Base-by-base conservation (phyloP, 2,797 vertebrate species). In the Dryobates pubescens region DNA sequence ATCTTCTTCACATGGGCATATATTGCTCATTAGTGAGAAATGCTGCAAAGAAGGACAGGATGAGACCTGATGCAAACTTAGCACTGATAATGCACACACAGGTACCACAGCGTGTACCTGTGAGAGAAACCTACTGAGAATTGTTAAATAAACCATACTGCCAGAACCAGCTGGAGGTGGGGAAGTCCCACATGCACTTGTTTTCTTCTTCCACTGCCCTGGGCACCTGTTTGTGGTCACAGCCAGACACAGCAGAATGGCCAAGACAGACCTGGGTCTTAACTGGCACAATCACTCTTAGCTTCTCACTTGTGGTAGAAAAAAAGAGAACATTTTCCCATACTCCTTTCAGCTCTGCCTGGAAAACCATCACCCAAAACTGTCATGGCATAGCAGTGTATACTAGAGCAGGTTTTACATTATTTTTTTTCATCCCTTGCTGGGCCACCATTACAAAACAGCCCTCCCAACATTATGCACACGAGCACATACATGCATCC, bases 181-280 rank as follows among this genome's bases (percentile, higher is more conserved):
- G 17, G 9, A 82, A 79, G 22, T 19, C 78, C 17, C 34, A 53
- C 4, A 23, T 0, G 0, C 15, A 29, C 11, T 38, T 49, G 13
- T 11, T 69, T 56, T 83, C 29, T 76, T 63, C 43, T 53, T 71
- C 24, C 27, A 32, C 47, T 54, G 61, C 38, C 73, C 51, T 18
- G 22, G 43, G 38, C 30, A 78, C 15, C 45, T n/a, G 13, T 45
- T 76, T 17, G 49, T 72, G 61, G 45, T 30, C 63, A 43, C 1
- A 82, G 51, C 0, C 23, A 27, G 51, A 72, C 54, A 59, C 13
- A 43, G 26, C 15, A 49, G 5, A 70, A 29, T 3, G 15, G 17
- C 38, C 54, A 82, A 63, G 65, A 69, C 3, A 7, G 45, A 86
- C 14, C 10, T 27, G 51, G 23, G 15, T 83, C 65, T 81, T 49